Conservation (phyloP, 2,888 invertebrate genomes). For the Antheraea assamensis region DNA sequence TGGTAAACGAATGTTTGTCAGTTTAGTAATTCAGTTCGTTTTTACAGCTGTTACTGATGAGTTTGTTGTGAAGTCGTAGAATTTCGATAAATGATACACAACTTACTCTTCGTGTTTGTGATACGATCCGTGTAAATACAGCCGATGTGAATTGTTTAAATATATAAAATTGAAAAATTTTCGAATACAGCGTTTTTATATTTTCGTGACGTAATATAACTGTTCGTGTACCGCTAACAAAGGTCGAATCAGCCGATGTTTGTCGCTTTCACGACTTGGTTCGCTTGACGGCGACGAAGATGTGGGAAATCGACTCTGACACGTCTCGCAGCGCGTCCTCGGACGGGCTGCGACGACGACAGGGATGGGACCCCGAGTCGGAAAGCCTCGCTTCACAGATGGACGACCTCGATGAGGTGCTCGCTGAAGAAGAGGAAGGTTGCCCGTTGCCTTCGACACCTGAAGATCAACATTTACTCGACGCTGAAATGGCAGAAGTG, state of each 20-base stretch:
- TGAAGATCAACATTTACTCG: constrained; percentile 76
- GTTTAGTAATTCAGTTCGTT: constrained; percentile 31
- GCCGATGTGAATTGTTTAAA: constrained; percentile 14
- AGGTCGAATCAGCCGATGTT: constrained; percentile 63
- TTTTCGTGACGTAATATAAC: constrained; percentile 75
- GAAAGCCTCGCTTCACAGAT: constrained; percentile 76
- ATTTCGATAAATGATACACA: constrained; percentile 20
- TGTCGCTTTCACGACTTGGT: constrained; percentile 46
- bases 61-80: constrained; percentile 22
- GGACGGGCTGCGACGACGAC: constrained; percentile 76
- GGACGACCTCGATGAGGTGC: constrained; percentile 81
- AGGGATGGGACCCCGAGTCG: constrained; percentile 77
- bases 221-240: constrained; percentile 56
- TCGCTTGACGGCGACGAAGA: constrained; percentile 56
- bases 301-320: constrained; percentile 79
- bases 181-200: constrained; percentile 30
- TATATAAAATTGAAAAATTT: constrained; percentile 5
- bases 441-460: constrained; percentile 94
- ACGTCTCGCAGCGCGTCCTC: constrained; percentile 72
- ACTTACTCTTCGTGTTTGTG: constrained; percentile 30
- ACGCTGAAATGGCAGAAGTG: constrained; percentile 94
- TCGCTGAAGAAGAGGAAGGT: constrained; percentile 91
- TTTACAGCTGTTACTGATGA: constrained; percentile 37
- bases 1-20: constrained; percentile 1
- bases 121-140: constrained; percentile 14